Conservation (phyloP, 2,797 vertebrate genomes). For the Cephalopachus bancanus region DNA sequence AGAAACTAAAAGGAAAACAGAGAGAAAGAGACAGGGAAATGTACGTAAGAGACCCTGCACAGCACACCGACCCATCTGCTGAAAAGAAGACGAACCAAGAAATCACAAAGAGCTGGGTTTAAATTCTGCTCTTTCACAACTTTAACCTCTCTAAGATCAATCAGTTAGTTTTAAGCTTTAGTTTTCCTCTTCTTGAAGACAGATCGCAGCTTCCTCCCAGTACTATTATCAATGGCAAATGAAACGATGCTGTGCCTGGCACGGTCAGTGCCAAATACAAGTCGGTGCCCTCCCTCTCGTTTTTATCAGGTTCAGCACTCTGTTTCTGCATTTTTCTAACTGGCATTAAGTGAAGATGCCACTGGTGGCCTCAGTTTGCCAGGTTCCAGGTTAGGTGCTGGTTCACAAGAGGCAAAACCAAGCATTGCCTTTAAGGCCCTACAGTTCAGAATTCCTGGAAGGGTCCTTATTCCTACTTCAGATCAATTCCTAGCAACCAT, state of each 20-base stretch:
- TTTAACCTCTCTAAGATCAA: slow-evolving; percentile 16
- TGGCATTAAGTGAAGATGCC: neutral
- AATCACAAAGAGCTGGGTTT: neutral
- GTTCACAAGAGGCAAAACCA: neutral
- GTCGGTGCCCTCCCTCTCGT: neutral
- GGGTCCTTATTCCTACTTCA: neutral
- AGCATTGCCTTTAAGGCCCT: neutral
- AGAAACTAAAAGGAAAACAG: neutral
- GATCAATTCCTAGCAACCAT: neutral
- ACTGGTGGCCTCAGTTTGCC: neutral
- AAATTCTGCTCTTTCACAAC: neutral
- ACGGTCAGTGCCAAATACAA: neutral
- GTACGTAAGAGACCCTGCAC: neutral
- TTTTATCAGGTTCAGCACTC: neutral
- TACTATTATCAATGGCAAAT: neutral
- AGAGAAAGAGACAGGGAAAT: neutral
- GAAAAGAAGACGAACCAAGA: neutral
- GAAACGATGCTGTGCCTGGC: neutral
- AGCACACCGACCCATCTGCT: neutral
- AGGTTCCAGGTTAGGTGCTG: neutral
- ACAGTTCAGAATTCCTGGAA: neutral
- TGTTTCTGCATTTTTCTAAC: neutral
- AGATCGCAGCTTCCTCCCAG: neutral
- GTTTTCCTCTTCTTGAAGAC: neutral
- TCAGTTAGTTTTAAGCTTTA: neutral